A percentile compares a stretch with the other conserved stretches of the same genome.
phyloP scores from a whole-genome alignment of 2,888 invertebrate species.

The Chrysopilus asiliformis region DNA sequence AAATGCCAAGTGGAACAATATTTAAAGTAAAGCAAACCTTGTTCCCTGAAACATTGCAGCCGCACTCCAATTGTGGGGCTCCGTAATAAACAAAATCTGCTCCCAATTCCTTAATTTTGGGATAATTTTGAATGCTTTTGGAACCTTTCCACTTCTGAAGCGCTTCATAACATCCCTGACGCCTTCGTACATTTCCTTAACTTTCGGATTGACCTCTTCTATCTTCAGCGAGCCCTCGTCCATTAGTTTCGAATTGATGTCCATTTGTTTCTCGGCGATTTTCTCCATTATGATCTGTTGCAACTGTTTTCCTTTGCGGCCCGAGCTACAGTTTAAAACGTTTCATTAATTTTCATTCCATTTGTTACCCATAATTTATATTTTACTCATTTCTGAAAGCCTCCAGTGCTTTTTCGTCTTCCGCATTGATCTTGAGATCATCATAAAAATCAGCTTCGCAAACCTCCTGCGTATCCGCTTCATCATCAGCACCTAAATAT shows the following conservation, averaged over 20 bases:
- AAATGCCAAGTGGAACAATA: neutral
- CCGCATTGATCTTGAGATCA: constrained; percentile 65
- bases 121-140: constrained; percentile 95
- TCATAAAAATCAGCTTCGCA: constrained; percentile 51
- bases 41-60: constrained; percentile 84
- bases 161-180: constrained; percentile 74
- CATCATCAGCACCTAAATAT: constrained; percentile 29
- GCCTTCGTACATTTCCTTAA: constrained; percentile 80
- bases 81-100: constrained; percentile 71
- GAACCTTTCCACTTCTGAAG: constrained; percentile 91
- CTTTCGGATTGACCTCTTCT: constrained; percentile 70
- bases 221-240: constrained; percentile 62
- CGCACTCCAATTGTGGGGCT: constrained; percentile 94
- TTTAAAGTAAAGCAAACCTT: constrained; percentile 16
- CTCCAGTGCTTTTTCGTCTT: constrained; percentile 77
- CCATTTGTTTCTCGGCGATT: constrained; percentile 83
- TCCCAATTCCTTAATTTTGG: constrained; percentile 91
- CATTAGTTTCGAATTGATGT: constrained; percentile 72
- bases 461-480: constrained; percentile 36
- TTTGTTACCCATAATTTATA: too few species aligned
- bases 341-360: too few species aligned
- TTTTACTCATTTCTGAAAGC: constrained; percentile 46
- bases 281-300: constrained; percentile 88
- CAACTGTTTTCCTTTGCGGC: constrained; percentile 45
- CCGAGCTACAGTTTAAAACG: constrained; percentile 4